Percentiles rank a stretch among this genome's conserved stretches.
Evolutionary conservation across 1,140 invertebrate species (phyloP).

Genomic region (Caenorhabditis briggsae): DNA sequence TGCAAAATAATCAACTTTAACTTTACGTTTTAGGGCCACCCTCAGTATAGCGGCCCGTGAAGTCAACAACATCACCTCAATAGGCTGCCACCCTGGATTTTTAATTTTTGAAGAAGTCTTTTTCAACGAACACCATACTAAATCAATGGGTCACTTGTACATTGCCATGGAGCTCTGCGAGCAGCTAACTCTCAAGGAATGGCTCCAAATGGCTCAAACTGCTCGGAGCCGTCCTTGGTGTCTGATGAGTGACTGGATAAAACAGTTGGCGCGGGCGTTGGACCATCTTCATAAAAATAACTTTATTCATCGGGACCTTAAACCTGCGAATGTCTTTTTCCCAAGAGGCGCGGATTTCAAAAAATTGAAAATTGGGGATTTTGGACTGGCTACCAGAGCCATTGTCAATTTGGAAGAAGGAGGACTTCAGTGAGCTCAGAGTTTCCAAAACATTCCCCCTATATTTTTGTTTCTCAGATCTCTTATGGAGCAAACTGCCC

Average conservation of each 20-base stretch:
- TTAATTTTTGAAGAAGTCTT: constrained; percentile 7
- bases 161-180: constrained; percentile 25
- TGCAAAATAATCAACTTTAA: too few relatives aligned
- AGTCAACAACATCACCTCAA: background rate
- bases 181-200: background rate
- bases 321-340: constrained; percentile 13
- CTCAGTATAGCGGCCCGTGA: background rate
- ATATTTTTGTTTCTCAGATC: background rate
- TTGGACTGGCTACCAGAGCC: background rate
- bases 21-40: too few relatives aligned
- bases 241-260: constrained; percentile 10
- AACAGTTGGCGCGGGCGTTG: background rate
- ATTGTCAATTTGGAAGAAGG: background rate
- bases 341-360: background rate
- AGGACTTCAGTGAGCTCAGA: background rate
- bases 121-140: background rate
- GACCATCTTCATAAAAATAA: background rate
- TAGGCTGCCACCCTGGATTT: background rate
- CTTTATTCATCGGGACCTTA: constrained; percentile 16
- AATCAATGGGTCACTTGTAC: background rate
- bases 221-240: background rate
- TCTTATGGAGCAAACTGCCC: background rate
- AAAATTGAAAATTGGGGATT: constrained; percentile 25
- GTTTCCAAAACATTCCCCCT: background rate
- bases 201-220: background rate